Evolutionary conservation across 2,797 vertebrate species (phyloP).

Genomic region (Lithobates sylvaticus): DNA sequence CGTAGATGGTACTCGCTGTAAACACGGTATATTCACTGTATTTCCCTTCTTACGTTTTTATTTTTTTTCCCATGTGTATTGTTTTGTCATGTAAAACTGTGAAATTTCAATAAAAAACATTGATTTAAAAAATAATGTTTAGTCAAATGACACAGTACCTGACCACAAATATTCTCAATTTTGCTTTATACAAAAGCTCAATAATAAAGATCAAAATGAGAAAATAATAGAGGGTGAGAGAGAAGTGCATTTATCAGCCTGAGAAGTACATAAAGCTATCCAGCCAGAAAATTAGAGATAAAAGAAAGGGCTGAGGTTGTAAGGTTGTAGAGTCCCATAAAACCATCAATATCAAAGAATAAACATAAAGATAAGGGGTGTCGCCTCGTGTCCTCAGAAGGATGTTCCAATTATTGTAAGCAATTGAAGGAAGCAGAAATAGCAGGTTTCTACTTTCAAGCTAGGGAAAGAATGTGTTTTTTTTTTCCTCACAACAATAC

Average conservation of each 20-base stretch:
- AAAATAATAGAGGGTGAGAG: slow-evolving; percentile 56
- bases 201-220: slow-evolving; percentile 54
- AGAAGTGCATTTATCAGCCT: slow-evolving; percentile 42
- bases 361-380: slow-evolving; percentile 39
- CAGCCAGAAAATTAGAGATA: slow-evolving; percentile 60
- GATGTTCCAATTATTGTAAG: background rate
- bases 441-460: background rate
- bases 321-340: slow-evolving; percentile 48
- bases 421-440: background rate
- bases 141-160: slow-evolving; percentile 7
- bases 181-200: slow-evolving; percentile 46
- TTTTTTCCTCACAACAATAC: too few species aligned
- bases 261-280: slow-evolving; percentile 56
- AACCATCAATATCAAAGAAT: slow-evolving; percentile 30
- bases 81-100: too few species aligned
- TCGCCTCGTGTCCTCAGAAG: background rate
- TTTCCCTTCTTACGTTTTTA: too few species aligned
- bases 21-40: too few species aligned
- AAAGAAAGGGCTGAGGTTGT: slow-evolving; percentile 52
- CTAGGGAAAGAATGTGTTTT: background rate
- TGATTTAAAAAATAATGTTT: too few species aligned
- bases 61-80: too few species aligned
- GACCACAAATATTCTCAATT: slow-evolving; percentile 31
- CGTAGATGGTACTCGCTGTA: too few species aligned
- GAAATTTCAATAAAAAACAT: too few species aligned